Evolutionary conservation across 2,797 vertebrate genomes (phyloP).

Genomic region (Pseudochirops cupreus): DNA sequence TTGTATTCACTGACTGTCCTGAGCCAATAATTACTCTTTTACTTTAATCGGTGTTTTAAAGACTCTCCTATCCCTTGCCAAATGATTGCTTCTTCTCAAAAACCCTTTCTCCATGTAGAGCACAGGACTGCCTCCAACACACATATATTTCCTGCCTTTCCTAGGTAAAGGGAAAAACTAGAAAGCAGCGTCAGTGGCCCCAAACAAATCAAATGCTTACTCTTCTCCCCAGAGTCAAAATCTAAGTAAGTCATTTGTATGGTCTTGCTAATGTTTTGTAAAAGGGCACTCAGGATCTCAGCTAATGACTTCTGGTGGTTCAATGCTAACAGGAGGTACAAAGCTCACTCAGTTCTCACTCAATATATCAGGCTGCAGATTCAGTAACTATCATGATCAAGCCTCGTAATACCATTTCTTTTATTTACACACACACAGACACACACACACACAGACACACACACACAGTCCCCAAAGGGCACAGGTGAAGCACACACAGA

Average conservation of each 20-base stretch:
- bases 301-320: not conserved
- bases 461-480: not conserved
- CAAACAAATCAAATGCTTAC: not conserved
- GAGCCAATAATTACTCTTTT: conserved; percentile 8
- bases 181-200: not conserved
- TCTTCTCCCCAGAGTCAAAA: not conserved
- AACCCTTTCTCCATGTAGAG: conserved; percentile 34
- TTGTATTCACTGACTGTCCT: not conserved
- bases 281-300: not conserved
- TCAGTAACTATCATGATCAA: not conserved
- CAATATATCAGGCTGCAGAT: not conserved
- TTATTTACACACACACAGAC: not conserved
- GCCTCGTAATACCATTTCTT: not conserved
- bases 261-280: not conserved
- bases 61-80: not conserved
- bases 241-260: conserved; percentile 5
- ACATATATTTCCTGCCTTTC: conserved; percentile 16
- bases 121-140: conserved; percentile 48
- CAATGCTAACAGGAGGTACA: not conserved
- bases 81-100: conserved; percentile 53
- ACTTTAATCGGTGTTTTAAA: conserved; percentile 29
- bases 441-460: too few species aligned
- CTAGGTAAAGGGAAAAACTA: not conserved
- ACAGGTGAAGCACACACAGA: not conserved
- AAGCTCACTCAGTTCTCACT: not conserved